A percentile compares a stretch with the other conserved stretches of the same genome.
These are phyloP conservation scores for Schizaphis graminum DNA, from an alignment of 2,888 invertebrate genomes.

Conservation along the genomic window DNA sequence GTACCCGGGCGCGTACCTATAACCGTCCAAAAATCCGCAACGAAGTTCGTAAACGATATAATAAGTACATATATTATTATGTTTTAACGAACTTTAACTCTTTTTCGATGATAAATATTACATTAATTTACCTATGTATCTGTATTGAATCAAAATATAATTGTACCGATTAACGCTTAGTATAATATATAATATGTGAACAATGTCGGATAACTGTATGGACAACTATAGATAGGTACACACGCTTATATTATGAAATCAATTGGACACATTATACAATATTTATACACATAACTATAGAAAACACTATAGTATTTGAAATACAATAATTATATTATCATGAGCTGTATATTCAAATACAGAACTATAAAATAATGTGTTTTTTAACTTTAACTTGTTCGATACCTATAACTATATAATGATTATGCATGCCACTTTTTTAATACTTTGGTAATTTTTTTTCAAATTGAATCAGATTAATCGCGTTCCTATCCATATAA, in stretches of 20 bases:
- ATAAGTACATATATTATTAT: not conserved
- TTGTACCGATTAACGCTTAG: not conserved
- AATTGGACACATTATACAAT: not conserved
- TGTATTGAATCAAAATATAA: not conserved
- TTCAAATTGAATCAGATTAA: not conserved
- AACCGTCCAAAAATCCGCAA: not conserved
- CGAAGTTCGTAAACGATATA: not conserved
- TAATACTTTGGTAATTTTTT: not conserved
- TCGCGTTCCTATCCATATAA: not conserved
- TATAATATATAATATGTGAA: not conserved
- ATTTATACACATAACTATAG: not conserved
- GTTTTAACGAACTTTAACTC: not conserved
- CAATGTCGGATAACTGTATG: not conserved
- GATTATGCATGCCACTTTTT: not conserved
- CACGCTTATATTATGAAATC: not conserved
- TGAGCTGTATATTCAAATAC: conserved; percentile 63
- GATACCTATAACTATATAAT: not conserved
- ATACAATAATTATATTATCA: conserved; percentile 63
- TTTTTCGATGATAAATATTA: not conserved
- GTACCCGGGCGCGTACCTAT: not conserved
- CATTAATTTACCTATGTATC: not conserved
- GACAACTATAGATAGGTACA: not conserved
- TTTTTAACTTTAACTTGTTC: not conserved
- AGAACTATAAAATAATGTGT: conserved; percentile 42
- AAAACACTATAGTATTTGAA: conserved; percentile 60